Evolutionary conservation across 2,113 vertebrate genomes (phyloP), one percentile per base, ranked within the genome.

Genomic region (Ailurus styani): DNA sequence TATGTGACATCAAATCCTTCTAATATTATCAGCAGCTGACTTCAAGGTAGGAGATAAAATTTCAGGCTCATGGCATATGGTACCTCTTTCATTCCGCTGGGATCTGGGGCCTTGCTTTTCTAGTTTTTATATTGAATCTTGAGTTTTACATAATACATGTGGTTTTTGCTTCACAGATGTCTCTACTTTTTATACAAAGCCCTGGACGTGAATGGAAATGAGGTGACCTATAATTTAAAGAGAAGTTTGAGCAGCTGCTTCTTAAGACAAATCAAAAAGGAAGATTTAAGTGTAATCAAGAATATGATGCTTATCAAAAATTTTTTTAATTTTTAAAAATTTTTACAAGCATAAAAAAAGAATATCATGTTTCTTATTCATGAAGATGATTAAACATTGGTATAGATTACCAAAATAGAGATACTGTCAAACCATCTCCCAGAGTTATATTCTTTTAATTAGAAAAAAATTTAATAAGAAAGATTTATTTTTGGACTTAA

Each of bases 51-150:
- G 54, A 90, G 15, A 81, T 52, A 29, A 94, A 82, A 81, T 7
- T 31, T 72, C n/a, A 57, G 31, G 57, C 60, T 42, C 31, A 15
- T 13, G 29, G 37, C 20, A 37, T 37, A 25, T 29, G 50, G 17
- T 34, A 70, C 70, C 31, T 68, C 62, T 50, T 81, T 70, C 40
- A 52, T 66, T 95, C 54, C 45, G 25, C 57, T 82, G 77, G 25
- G 37, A 73, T 37, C 57, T 64, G n/a, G 7, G 18, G 18, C 77
- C 66, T 75, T 72, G 21, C 27, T 83, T 95, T 85, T 66, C 82
- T 94, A 81, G 42, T 45, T 89, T 91, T 94, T 82, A 73, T 88
- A 84, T 20, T 91, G 54, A 96, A n/a, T 78, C 37, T 88, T 81
- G 73, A 79, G 15, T 89, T 84, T 64, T 92, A 23, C n/a, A 55